These are phyloP conservation scores for Atethmia centrago DNA, from an alignment of 2,888 invertebrate genomes.

Conservation along the genomic window DNA sequence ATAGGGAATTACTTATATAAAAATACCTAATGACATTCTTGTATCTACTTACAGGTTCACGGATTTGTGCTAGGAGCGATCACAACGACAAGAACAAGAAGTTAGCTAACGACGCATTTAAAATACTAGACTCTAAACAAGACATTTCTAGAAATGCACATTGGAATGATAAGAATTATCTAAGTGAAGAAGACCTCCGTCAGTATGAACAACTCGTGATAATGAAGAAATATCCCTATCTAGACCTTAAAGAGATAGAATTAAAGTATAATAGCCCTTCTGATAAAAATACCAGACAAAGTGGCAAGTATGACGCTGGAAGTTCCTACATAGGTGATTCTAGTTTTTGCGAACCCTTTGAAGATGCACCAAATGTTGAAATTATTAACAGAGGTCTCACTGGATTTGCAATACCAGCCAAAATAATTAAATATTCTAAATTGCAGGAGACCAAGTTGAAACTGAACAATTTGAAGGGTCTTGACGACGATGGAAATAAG, in stretches of 20 bases:
- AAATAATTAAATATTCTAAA: slow-evolving; percentile 67
- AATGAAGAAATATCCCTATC: slow-evolving; percentile 86
- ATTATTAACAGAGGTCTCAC: slow-evolving; percentile 84
- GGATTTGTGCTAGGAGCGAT: slow-evolving; percentile 61
- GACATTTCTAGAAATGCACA: slow-evolving; percentile 68
- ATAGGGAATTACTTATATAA: background rate
- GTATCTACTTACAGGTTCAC: slow-evolving; percentile 62
- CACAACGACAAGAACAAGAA: slow-evolving; percentile 69
- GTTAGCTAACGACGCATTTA: slow-evolving; percentile 70
- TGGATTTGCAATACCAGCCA: slow-evolving; percentile 83
- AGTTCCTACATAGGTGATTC: slow-evolving; percentile 73
- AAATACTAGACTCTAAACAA: slow-evolving; percentile 72
- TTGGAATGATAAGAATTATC: slow-evolving; percentile 65
- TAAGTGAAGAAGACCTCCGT: slow-evolving; percentile 78
- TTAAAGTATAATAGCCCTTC: slow-evolving; percentile 75
- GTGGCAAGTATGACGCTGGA: slow-evolving; percentile 70
- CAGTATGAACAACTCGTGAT: slow-evolving; percentile 85
- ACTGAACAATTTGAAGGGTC: slow-evolving; percentile 46
- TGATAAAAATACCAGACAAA: slow-evolving; percentile 77
- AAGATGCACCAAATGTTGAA: slow-evolving; percentile 81
- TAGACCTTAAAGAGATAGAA: slow-evolving; percentile 84
- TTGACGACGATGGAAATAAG: slow-evolving; percentile 12
- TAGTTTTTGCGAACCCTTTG: slow-evolving; percentile 76
- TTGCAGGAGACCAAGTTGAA: slow-evolving; percentile 63
- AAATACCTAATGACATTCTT: background rate